A percentile compares a stretch with the other conserved stretches of the same genome.
Evolutionary conservation across 2,113 vertebrate species (phyloP).

Genomic region (Terrapene triunguis): DNA sequence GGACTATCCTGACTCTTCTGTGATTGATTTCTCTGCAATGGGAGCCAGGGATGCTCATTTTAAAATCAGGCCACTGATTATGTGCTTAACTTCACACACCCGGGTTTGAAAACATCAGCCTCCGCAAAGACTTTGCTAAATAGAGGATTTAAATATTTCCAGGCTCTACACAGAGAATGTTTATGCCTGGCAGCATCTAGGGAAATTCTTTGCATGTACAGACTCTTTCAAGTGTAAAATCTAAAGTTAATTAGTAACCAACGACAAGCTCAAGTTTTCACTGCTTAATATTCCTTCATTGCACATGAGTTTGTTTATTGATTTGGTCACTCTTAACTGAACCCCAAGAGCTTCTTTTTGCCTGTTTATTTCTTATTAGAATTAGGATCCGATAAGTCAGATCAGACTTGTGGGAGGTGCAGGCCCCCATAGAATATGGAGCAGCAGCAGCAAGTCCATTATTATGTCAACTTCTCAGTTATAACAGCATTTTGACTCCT

Average conservation of each 20-base stretch:
- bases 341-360: neutral
- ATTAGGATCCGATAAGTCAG: neutral
- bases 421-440: neutral
- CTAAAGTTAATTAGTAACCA: neutral
- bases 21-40: neutral
- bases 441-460: neutral
- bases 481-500: neutral
- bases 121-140: fast-evolving
- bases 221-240: neutral
- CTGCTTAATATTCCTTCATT: neutral
- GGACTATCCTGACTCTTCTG: neutral
- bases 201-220: fast-evolving
- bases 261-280: neutral
- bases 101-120: neutral
- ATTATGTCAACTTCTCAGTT: neutral
- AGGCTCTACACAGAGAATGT: fast-evolving
- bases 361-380: neutral
- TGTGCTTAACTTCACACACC: neutral
- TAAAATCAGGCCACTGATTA: neutral
- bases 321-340: neutral
- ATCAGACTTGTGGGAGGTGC: neutral
- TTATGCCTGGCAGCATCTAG: neutral
- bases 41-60: neutral
- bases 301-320: neutral
- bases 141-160: neutral